Conservation (phyloP, 2,113 vertebrate species). For the Chaetura pelagica region DNA sequence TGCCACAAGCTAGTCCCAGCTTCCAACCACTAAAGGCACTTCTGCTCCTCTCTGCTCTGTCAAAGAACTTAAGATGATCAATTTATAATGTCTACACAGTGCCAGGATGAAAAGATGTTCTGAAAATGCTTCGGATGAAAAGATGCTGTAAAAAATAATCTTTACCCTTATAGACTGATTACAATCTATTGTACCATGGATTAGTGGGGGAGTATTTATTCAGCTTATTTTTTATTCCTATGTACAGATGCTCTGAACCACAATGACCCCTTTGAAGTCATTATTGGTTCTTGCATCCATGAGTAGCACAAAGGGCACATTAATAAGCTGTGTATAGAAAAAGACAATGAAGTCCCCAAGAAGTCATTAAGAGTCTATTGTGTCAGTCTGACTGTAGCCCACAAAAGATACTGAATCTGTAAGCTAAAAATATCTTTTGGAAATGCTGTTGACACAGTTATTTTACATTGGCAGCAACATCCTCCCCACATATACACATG, state of each 20-base stretch:
- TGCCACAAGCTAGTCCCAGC: constrained; percentile 21
- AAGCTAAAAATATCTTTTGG: constrained; percentile 67
- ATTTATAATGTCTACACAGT: constrained; percentile 45
- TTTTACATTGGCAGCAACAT: constrained; percentile 37
- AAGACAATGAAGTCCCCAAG: constrained; percentile 64
- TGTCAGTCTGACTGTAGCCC: constrained; percentile 64
- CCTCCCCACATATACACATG: background rate
- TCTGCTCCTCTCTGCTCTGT: constrained; percentile 13
- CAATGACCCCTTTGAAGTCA: constrained; percentile 58
- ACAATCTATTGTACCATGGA: constrained; percentile 56
- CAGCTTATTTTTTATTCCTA: constrained; percentile 59
- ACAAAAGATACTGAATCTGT: constrained; percentile 47
- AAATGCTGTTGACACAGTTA: constrained; percentile 60
- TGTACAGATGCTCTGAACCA: constrained; percentile 52
- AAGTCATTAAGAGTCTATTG: constrained; percentile 75
- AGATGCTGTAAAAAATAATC: constrained; percentile 41
- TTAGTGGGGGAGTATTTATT: constrained; percentile 50
- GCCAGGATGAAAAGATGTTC: constrained; percentile 52
- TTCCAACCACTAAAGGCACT: constrained; percentile 41
- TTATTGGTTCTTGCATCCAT: constrained; percentile 58
- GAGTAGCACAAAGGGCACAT: constrained; percentile 47
- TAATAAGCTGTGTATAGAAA: constrained; percentile 62
- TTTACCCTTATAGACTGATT: constrained; percentile 63
- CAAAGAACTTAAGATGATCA: constrained; percentile 60
- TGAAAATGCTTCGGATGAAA: constrained; percentile 44